Evolutionary conservation across 2,888 invertebrate species (phyloP).

Genomic region (Alentia gelatinosa): DNA sequence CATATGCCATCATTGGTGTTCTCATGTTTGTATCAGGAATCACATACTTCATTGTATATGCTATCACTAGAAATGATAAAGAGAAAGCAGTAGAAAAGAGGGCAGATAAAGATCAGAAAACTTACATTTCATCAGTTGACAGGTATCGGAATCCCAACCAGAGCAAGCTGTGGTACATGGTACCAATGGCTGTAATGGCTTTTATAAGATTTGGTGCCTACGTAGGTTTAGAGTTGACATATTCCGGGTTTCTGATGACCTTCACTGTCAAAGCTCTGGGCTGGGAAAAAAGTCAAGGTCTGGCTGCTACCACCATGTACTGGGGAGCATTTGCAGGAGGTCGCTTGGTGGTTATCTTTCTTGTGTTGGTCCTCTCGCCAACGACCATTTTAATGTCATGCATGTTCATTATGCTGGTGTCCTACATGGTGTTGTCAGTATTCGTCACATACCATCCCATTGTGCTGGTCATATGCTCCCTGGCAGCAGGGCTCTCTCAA

Average conservation of each 20-base stretch:
- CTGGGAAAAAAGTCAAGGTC: background rate
- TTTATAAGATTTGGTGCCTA: background rate
- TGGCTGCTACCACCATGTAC: background rate
- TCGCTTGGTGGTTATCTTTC: background rate
- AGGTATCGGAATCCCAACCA: conserved; percentile 7
- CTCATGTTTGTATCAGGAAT: background rate
- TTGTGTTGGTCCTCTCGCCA: background rate
- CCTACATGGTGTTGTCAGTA: background rate
- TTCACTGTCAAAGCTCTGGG: conserved; percentile 14
- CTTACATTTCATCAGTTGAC: background rate
- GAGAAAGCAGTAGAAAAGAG: background rate
- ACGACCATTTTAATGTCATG: background rate
- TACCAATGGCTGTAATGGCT: background rate
- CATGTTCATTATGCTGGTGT: background rate
- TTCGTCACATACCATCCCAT: background rate
- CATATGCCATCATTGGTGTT: background rate
- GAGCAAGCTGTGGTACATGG: background rate
- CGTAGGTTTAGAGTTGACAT: conserved; percentile 39
- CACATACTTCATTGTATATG: background rate
- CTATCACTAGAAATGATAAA: background rate
- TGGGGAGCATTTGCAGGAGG: conserved; percentile 23
- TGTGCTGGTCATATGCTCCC: background rate
- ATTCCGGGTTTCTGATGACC: background rate
- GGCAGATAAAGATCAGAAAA: background rate
- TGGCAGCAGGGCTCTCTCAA: background rate